Evolutionary conservation across 1,140 invertebrate genomes (phyloP).

Genomic region (Macrocentrus cingulum): DNA sequence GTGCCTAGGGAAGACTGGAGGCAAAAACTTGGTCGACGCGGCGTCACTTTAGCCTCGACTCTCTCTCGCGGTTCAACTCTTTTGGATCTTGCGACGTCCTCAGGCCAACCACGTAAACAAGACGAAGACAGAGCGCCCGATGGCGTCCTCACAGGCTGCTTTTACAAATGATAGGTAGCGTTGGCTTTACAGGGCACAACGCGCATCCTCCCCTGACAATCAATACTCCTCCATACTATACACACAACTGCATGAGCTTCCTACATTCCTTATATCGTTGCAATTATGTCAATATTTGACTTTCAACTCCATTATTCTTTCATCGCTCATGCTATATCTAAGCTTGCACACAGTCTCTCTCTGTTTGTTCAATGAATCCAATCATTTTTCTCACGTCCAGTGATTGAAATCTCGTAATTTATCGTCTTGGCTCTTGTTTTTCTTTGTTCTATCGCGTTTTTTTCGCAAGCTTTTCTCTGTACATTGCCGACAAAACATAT

Average conservation of each 20-base stretch:
- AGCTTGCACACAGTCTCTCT: too few species aligned
- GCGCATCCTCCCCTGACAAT: slow-evolving; percentile 25
- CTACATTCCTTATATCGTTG: not conserved
- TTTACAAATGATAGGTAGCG: slow-evolving; percentile 9
- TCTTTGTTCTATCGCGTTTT: too few species aligned
- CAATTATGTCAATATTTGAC: slow-evolving; percentile 28
- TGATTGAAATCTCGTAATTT: too few species aligned
- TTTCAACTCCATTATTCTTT: not conserved
- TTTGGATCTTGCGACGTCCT: slow-evolving; percentile 16
- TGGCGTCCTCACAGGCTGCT: not conserved
- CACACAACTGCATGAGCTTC: not conserved
- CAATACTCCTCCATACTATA: slow-evolving; percentile 14
- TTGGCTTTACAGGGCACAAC: slow-evolving; percentile 17
- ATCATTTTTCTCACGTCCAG: too few species aligned
- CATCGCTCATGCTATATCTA: too few species aligned
- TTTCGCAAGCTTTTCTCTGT: too few species aligned
- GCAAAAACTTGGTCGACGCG: slow-evolving; percentile 32
- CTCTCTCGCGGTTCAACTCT: not conserved
- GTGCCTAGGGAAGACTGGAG: slow-evolving; percentile 55
- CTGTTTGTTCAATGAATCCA: too few species aligned
- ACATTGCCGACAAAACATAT: too few species aligned
- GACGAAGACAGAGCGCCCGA: slow-evolving; percentile 14
- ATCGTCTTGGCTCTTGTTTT: too few species aligned
- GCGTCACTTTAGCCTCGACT: slow-evolving; percentile 20
- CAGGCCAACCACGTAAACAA: not conserved